phyloP scores from a whole-genome alignment of 2,113 vertebrate species.

The Prionailurus bengalensis region DNA sequence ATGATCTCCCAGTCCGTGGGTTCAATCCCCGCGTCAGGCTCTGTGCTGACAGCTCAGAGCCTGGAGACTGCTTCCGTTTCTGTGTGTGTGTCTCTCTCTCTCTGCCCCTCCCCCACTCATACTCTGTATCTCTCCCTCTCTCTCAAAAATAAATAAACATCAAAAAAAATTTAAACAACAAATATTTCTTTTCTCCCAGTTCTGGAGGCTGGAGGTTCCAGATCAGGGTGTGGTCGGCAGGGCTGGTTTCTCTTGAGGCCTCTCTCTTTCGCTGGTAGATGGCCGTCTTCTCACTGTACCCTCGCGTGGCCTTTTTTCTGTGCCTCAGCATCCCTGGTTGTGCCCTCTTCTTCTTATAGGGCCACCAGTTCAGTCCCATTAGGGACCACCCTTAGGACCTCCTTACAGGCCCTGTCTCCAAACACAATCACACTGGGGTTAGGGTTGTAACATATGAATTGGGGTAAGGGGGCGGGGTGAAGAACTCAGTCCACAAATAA shows the following conservation, averaged over 20 bases:
- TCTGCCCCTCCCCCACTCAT: too few species aligned
- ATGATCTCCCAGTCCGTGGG: too few species aligned
- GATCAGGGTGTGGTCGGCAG: neutral
- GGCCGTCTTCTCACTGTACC: neutral
- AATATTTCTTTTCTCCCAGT: neutral
- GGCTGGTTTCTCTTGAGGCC: neutral
- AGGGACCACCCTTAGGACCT: neutral
- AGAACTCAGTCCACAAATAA: neutral
- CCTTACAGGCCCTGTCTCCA: neutral
- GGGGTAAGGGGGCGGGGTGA: too few species aligned
- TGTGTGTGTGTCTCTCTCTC: too few species aligned
- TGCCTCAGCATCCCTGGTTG: fast-evolving
- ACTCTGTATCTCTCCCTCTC: too few species aligned
- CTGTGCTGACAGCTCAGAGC: too few species aligned
- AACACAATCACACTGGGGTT: neutral
- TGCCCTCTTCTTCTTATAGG: neutral
- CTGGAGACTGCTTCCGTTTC: too few species aligned
- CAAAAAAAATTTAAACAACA: too few species aligned
- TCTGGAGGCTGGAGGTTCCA: neutral
- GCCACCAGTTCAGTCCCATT: neutral
- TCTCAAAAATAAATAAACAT: too few species aligned
- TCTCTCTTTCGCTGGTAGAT: too few species aligned
- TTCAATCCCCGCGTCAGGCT: too few species aligned
- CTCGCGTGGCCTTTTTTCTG: neutral
- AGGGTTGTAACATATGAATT: neutral